phyloP scores from a whole-genome alignment of 2,888 invertebrate species.

The Xylocampa areola region DNA sequence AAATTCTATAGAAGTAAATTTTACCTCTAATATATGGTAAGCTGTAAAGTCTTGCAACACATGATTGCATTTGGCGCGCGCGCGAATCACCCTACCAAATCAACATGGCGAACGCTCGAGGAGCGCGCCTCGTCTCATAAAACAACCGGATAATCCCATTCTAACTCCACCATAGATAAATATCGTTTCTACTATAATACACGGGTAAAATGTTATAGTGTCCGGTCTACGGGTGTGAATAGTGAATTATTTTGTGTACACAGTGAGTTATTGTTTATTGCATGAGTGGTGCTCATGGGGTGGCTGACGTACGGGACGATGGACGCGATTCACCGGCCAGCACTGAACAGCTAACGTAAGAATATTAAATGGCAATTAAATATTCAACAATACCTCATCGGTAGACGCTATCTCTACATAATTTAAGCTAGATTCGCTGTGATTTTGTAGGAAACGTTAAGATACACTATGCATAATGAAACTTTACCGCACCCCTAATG shows the following conservation, averaged over 20 bases:
- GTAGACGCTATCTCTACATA: neutral
- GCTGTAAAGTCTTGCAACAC: slow-evolving; percentile 62
- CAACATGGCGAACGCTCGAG: slow-evolving; percentile 83
- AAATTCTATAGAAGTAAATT: neutral
- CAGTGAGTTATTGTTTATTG: slow-evolving; percentile 81
- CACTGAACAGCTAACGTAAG: slow-evolving; percentile 88
- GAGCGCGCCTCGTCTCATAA: slow-evolving; percentile 81
- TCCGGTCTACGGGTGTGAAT: slow-evolving; percentile 60
- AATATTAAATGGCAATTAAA: slow-evolving; percentile 54
- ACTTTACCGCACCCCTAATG: slow-evolving; percentile 55
- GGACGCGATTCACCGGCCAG: slow-evolving; percentile 86
- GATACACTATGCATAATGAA: slow-evolving; percentile 28
- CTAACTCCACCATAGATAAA: slow-evolving; percentile 57
- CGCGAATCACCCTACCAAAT: slow-evolving; percentile 81
- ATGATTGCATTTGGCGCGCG: slow-evolving; percentile 82
- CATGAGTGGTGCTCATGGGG: slow-evolving; percentile 86
- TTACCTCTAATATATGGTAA: slow-evolving; percentile 27
- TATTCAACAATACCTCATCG: slow-evolving; percentile 17
- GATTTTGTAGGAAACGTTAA: slow-evolving; percentile 12
- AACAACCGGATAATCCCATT: slow-evolving; percentile 68
- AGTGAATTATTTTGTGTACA: slow-evolving; percentile 71
- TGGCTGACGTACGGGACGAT: slow-evolving; percentile 77
- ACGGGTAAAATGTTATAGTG: slow-evolving; percentile 83
- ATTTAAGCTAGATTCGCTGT: slow-evolving; percentile 3
- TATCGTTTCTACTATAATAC: slow-evolving; percentile 51